Evolutionary conservation across 1,140 invertebrate genomes (phyloP).

Genomic region (Saccostrea cuccullata): DNA sequence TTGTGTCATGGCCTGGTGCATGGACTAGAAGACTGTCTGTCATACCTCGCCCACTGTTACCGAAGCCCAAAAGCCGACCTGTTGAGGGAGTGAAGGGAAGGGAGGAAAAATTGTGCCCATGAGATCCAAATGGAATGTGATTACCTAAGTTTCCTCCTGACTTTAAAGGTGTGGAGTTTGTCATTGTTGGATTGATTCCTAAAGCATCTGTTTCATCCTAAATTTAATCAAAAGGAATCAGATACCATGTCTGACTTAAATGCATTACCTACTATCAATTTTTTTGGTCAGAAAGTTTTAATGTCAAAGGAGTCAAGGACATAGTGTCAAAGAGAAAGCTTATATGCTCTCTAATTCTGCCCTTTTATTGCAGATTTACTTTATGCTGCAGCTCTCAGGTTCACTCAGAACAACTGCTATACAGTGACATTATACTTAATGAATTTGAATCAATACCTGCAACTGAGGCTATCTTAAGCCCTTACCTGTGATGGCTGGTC

Average conservation of each 20-base stretch:
- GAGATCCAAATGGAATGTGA: slow-evolving; percentile 14
- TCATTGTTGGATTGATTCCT: neutral
- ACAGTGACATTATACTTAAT: neutral
- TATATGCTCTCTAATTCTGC: too few species aligned
- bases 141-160: neutral
- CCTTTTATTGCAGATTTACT: too few species aligned
- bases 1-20: slow-evolving; percentile 60
- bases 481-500: slow-evolving; percentile 68
- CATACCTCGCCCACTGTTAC: neutral
- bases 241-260: too few species aligned
- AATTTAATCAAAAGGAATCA: neutral
- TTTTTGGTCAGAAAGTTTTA: too few species aligned
- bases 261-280: too few species aligned
- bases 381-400: too few species aligned
- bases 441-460: too few species aligned
- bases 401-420: too few species aligned
- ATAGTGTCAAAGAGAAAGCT: too few species aligned
- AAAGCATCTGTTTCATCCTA: slow-evolving; percentile 32
- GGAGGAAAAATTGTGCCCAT: neutral
- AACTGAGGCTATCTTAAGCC: neutral
- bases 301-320: too few species aligned
- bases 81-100: slow-evolving; percentile 19
- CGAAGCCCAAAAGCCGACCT: neutral
- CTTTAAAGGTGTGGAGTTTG: slow-evolving; percentile 22
- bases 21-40: slow-evolving; percentile 61